phyloP scores from a whole-genome alignment of 2,888 invertebrate species.

The Argyresthia albistria region DNA sequence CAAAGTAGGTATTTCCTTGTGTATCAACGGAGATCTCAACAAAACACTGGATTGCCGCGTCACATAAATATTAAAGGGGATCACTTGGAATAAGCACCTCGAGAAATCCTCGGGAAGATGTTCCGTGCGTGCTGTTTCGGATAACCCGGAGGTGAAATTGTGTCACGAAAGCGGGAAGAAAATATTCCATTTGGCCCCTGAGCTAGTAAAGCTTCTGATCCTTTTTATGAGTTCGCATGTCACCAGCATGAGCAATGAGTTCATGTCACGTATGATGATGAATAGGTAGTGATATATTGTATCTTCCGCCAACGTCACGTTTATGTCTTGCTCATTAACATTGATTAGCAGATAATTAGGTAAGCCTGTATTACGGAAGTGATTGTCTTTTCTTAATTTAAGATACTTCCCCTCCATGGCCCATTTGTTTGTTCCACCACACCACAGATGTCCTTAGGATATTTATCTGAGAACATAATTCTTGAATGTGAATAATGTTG shows the following conservation, averaged over 20 bases:
- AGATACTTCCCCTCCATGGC: no score
- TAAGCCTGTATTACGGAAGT: no score
- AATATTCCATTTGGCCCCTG: constrained; percentile 50
- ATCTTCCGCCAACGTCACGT: no score
- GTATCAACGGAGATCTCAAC: not conserved
- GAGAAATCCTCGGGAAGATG: constrained; percentile 11
- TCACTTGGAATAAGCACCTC: constrained; percentile 35
- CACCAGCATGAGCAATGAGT: constrained; percentile 42
- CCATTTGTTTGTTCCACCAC: no score
- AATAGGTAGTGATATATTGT: no score
- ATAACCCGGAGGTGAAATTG: constrained; percentile 30
- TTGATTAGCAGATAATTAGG: no score
- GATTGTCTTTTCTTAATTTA: no score
- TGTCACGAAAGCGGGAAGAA: constrained; percentile 31
- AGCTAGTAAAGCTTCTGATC: constrained; percentile 48
- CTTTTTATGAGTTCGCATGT: constrained; percentile 46
- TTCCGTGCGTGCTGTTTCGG: constrained; percentile 32
- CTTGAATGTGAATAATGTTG: no score
- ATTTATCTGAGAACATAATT: no score
- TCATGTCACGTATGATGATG: constrained; percentile 7
- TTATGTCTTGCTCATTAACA: no score
- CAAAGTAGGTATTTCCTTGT: no score
- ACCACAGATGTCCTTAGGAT: no score
- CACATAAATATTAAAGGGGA: constrained; percentile 18
- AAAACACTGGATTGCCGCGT: not conserved